These are phyloP conservation scores for Asbolus verrucosus DNA, from an alignment of 1,140 invertebrate species.

Conservation along the genomic window DNA sequence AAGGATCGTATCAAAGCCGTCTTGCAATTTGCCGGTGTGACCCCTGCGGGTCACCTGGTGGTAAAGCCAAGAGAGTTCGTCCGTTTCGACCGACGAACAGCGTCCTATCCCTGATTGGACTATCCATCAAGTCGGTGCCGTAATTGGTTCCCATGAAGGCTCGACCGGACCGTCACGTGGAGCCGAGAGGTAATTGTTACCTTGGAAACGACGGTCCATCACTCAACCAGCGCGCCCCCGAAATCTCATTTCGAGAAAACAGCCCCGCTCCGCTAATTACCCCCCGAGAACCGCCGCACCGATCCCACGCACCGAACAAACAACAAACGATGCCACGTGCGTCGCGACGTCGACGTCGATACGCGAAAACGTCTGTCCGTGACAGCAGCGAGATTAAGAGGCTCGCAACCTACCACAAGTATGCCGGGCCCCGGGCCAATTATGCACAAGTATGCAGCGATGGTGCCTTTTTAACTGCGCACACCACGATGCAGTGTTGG, in stretches of 20 bases:
- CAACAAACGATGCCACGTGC: slow-evolving; percentile 58
- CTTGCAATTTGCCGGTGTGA: slow-evolving; percentile 55
- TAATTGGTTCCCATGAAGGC: slow-evolving; percentile 63
- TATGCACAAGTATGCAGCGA: slow-evolving; percentile 24
- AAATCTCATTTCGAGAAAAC: slow-evolving; percentile 55
- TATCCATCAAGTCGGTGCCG: slow-evolving; percentile 61
- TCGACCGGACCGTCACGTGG: slow-evolving; percentile 55
- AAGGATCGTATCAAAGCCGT: slow-evolving; percentile 31
- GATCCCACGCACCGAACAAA: slow-evolving; percentile 41
- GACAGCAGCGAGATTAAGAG: slow-evolving; percentile 52
- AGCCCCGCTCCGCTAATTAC: slow-evolving; percentile 53
- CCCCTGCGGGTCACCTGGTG: slow-evolving; percentile 57
- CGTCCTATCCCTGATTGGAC: slow-evolving; percentile 60
- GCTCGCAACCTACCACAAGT: slow-evolving; percentile 52
- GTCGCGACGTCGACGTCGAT: slow-evolving; percentile 46
- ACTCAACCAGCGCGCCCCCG: slow-evolving; percentile 51
- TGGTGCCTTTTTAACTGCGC: slow-evolving; percentile 7
- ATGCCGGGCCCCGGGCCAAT: slow-evolving; percentile 41
- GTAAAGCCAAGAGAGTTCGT: slow-evolving; percentile 46
- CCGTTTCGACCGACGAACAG: slow-evolving; percentile 38
- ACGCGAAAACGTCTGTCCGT: slow-evolving; percentile 45
- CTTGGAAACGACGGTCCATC: slow-evolving; percentile 59
- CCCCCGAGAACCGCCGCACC: slow-evolving; percentile 28
- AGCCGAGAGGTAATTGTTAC: slow-evolving; percentile 63
- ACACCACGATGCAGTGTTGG: not conserved